Evolutionary conservation across 2,888 invertebrate genomes (phyloP).

Genomic region (Formica aserva): DNA sequence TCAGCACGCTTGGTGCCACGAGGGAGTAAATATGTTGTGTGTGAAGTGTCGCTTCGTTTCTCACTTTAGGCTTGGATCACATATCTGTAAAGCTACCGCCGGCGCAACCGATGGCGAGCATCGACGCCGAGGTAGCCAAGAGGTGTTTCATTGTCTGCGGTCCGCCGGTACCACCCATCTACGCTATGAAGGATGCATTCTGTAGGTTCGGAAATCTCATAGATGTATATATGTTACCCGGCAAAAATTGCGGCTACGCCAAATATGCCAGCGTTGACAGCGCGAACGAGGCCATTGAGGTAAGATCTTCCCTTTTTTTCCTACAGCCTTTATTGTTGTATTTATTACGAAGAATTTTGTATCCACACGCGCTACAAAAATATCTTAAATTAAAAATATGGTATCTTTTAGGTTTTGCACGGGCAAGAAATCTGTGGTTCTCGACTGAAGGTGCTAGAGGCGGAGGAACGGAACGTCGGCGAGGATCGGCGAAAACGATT

Average conservation of each 20-base stretch:
- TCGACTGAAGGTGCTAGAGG: conserved; percentile 95
- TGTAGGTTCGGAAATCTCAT: conserved; percentile 96
- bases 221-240: conserved; percentile 95
- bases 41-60: conserved; percentile 8
- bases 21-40: neutral
- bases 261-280: conserved; percentile 92
- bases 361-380: neutral
- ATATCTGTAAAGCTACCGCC: conserved; percentile 90
- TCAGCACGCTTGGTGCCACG: neutral
- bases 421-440: conserved; percentile 96
- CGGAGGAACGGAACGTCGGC: conserved; percentile 90
- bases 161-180: conserved; percentile 89
- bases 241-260: conserved; percentile 97
- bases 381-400: conserved; percentile 31
- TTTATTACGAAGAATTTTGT: neutral
- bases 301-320: conserved; percentile 75
- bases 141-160: conserved; percentile 86
- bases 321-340: neutral
- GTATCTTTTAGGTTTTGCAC: conserved; percentile 88
- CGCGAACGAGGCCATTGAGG: conserved; percentile 92
- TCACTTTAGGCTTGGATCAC: conserved; percentile 69
- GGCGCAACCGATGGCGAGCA: conserved; percentile 89
- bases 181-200: conserved; percentile 94
- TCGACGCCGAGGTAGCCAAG: conserved; percentile 90
- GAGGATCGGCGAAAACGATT: conserved; percentile 84